These are phyloP conservation scores for Furnarius figulus DNA, from an alignment of 2,113 vertebrate genomes.

Conservation along the genomic window DNA sequence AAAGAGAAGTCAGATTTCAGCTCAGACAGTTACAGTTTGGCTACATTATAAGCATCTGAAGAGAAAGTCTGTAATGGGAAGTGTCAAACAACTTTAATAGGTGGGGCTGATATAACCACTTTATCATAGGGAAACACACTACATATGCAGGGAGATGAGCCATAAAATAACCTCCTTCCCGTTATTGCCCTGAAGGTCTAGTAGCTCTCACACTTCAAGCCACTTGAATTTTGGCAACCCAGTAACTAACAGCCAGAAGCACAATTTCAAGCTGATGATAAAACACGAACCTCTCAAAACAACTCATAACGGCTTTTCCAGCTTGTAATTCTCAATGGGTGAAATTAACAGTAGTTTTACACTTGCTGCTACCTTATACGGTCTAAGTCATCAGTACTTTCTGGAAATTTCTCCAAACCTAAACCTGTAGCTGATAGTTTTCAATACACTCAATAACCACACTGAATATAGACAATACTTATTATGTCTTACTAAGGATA, in stretches of 20 bases:
- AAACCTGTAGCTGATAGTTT: slow-evolving; percentile 8
- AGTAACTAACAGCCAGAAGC: slow-evolving; percentile 26
- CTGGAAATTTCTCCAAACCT: slow-evolving; percentile 40
- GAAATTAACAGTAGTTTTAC: not conserved
- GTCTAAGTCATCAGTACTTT: slow-evolving; percentile 19
- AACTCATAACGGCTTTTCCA: slow-evolving; percentile 46
- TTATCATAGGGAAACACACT: slow-evolving; percentile 36
- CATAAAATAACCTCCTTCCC: slow-evolving; percentile 33
- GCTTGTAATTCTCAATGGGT: slow-evolving; percentile 15
- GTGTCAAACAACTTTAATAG: slow-evolving; percentile 35
- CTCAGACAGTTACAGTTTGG: not conserved
- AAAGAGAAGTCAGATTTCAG: slow-evolving; percentile 41
- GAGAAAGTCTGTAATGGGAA: slow-evolving; percentile 28
- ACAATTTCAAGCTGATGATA: slow-evolving; percentile 38
- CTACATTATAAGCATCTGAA: slow-evolving; percentile 10
- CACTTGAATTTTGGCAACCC: slow-evolving; percentile 62
- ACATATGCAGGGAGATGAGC: slow-evolving; percentile 13
- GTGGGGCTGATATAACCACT: slow-evolving; percentile 36
- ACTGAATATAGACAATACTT: not conserved
- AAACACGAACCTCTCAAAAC: slow-evolving; percentile 49
- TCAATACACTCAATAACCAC: not conserved
- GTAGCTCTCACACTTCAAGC: slow-evolving; percentile 32
- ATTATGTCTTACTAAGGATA: not conserved
- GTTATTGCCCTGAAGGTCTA: slow-evolving; percentile 19
- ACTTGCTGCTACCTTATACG: not conserved